Evolutionary conservation across 2,797 vertebrate genomes (phyloP).

Genomic region (Sebastes trivittatus): DNA sequence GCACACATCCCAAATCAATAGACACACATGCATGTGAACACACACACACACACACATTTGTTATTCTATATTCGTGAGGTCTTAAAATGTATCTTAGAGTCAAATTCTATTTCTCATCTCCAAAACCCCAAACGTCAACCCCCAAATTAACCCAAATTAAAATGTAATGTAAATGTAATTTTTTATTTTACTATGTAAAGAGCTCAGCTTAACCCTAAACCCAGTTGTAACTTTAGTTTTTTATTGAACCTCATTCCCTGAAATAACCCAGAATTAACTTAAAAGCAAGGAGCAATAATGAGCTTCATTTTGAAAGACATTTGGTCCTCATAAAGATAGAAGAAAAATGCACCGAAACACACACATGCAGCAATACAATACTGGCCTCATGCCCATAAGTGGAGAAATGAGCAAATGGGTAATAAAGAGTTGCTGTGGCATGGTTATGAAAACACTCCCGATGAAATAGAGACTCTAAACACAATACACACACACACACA

Average conservation of each 20-base stretch:
- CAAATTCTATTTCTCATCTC: neutral
- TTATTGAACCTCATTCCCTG: neutral
- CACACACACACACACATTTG: slow-evolving; percentile 26
- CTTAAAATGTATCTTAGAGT: slow-evolving; percentile 5
- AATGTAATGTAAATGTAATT: neutral
- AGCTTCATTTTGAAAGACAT: neutral
- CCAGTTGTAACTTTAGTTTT: too few species aligned
- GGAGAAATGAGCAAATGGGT: slow-evolving; percentile 31
- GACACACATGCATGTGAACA: slow-evolving; percentile 45
- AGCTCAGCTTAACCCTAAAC: too few species aligned
- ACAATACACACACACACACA: neutral
- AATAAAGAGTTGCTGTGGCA: slow-evolving; percentile 19
- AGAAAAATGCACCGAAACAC: slow-evolving; percentile 3
- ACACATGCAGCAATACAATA: slow-evolving; percentile 27
- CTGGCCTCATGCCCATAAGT: slow-evolving; percentile 16
- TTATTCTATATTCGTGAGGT: slow-evolving; percentile 20
- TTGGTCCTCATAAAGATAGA: neutral
- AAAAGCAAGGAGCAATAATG: neutral
- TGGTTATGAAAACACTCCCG: slow-evolving; percentile 50
- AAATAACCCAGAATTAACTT: neutral
- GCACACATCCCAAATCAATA: slow-evolving; percentile 83
- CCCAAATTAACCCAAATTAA: neutral
- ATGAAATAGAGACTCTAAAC: slow-evolving; percentile 31
- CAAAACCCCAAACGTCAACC: slow-evolving; percentile 1
- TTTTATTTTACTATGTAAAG: neutral